Evolutionary conservation across 2,888 invertebrate genomes (phyloP), one percentile per base, ranked within the genome.

Genomic region (Orthosia gothica): DNA sequence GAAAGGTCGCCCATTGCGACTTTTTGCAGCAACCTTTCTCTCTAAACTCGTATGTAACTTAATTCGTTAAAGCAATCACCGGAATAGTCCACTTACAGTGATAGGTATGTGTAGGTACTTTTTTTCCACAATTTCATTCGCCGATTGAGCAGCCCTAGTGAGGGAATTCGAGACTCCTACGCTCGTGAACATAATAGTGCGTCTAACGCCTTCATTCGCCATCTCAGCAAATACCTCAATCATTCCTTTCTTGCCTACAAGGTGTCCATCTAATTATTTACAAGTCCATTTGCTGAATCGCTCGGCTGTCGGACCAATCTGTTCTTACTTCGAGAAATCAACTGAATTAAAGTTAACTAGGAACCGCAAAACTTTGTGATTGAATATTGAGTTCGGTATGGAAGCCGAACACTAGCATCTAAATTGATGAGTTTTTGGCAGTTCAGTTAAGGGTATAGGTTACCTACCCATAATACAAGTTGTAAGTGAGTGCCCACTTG

Each of bases 231-330:
- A 57, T 23, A 16, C 13, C 47, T 61, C 54, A 52, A 75, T 61
- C 54, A 65, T 76, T 66, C 26, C 40, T 26, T 66, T 65, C 26
- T 20, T 61, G 49, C 7, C 18, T 45, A 64, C 49, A 64, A 23
- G 47, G 57, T 65, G 50, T 75, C 57, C 40, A 58, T 50, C 20
- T 62, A 50, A 50, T 58, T 58, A 66, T 74, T 74, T 66, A 47
- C 18, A 50, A 65, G 11, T n/a, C 13, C 50, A 64, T 58, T 76
- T 11, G 26, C n/a, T 40, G 32, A 76, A 52, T 32, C 23, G 7
- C 16, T 52, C 16, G 50, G 26, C 20, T 47, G 16, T 50, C 18
- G n/a, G 47, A 32, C 26, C 40, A 49, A 55, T 62, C 32, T 11
- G 32, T 52, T 75, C 45, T 50, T 32, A 50, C 2, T 32, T 16